Conservation (phyloP, 2,888 invertebrate genomes). For the Tenodera sinensis region DNA sequence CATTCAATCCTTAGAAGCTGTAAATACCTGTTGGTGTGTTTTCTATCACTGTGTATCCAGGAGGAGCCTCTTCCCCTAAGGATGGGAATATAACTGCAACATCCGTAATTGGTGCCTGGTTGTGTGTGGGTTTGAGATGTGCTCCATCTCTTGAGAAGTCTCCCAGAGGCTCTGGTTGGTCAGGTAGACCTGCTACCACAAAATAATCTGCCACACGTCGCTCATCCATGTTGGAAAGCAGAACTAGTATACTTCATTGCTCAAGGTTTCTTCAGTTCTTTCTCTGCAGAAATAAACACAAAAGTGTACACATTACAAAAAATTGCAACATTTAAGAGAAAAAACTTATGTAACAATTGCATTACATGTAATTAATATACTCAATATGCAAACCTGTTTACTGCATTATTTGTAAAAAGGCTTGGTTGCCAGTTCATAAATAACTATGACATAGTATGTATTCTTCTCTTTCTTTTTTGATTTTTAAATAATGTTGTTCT, state of each 20-base stretch:
- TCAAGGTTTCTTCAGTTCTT: neutral
- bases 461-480: no score
- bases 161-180: conserved; percentile 71
- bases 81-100: conserved; percentile 88
- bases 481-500: no score
- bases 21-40: conserved; percentile 69
- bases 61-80: conserved; percentile 79
- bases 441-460: no score
- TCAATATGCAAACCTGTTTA: no score
- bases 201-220: conserved; percentile 95
- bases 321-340: neutral
- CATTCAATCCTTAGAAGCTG: neutral
- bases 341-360: neutral
- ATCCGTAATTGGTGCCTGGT: conserved; percentile 93
- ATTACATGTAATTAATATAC: no score
- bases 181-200: conserved; percentile 93
- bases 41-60: conserved; percentile 69
- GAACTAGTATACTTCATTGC: neutral
- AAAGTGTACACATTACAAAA: neutral
- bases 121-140: conserved; percentile 74
- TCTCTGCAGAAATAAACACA: neutral
- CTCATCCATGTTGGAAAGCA: conserved; percentile 64
- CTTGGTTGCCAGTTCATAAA: no score
- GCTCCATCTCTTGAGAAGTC: conserved; percentile 70
- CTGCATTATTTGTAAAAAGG: no score